Conservation (phyloP, 2,113 vertebrate genomes). For the Aphyosemion australe region DNA sequence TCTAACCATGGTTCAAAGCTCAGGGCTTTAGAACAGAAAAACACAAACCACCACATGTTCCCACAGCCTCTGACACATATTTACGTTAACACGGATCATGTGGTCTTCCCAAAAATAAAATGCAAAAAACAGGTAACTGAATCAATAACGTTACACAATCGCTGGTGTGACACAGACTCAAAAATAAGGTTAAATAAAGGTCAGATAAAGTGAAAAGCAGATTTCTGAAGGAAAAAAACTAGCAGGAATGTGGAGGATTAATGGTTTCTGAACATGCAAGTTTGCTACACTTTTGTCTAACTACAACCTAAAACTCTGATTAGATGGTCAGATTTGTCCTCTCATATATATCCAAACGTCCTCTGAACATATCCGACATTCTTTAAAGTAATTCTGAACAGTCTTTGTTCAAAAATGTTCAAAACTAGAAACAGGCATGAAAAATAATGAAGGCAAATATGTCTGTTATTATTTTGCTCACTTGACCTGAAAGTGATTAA, state of each 20-base stretch:
- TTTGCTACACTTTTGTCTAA: too few relatives aligned
- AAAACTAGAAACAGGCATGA: too few relatives aligned
- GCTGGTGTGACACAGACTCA: conserved; percentile 6
- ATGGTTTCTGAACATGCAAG: too few relatives aligned
- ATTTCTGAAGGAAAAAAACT: too few relatives aligned
- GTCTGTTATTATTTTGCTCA: neutral
- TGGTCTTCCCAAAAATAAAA: conserved; percentile 14
- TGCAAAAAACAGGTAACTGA: conserved; percentile 46
- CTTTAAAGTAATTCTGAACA: too few relatives aligned
- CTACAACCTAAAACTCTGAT: too few relatives aligned
- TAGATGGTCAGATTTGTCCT: too few relatives aligned
- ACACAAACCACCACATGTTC: neutral
- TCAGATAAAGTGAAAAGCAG: neutral
- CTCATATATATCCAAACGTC: too few relatives aligned
- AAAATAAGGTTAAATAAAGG: conserved; percentile 2
- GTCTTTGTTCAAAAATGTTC: too few relatives aligned
- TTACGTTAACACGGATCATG: neutral
- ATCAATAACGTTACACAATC: conserved; percentile 59
- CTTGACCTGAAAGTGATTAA: neutral
- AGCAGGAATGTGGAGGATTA: too few relatives aligned
- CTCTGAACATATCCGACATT: too few relatives aligned
- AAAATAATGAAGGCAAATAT: too few relatives aligned
- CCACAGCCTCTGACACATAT: neutral
- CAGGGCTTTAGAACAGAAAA: neutral
- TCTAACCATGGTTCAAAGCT: neutral